These are phyloP conservation scores for Dynastes grantii DNA, from an alignment of 2,888 invertebrate genomes.

Conservation along the genomic window DNA sequence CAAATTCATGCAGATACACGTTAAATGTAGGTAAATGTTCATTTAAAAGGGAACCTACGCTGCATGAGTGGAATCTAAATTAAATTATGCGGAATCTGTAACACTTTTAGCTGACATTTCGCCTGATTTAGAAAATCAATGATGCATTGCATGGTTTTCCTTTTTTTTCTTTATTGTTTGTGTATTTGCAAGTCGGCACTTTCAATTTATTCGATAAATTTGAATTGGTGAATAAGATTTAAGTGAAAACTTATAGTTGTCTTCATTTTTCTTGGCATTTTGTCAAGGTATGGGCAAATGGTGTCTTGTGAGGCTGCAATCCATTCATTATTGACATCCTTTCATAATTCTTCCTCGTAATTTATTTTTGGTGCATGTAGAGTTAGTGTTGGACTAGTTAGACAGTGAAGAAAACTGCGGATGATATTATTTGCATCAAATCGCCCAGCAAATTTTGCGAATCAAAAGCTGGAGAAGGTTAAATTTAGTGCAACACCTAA, in stretches of 20 bases:
- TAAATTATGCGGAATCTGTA: conserved; percentile 14
- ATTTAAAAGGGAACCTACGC: background rate
- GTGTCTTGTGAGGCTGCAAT: no score
- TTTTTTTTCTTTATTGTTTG: background rate
- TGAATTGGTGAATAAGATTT: background rate
- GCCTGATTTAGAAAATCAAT: conserved; percentile 2
- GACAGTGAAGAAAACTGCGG: no score
- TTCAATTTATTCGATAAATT: background rate
- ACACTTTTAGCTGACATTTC: conserved; percentile 9
- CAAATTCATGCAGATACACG: background rate
- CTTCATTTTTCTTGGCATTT: no score
- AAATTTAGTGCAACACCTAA: background rate
- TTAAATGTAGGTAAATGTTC: background rate
- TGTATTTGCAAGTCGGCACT: background rate
- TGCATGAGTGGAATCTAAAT: background rate
- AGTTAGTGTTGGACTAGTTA: no score
- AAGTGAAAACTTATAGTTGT: no score
- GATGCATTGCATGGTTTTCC: background rate
- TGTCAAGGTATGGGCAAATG: no score
- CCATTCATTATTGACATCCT: no score
- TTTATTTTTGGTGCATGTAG: no score
- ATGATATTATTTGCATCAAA: no score
- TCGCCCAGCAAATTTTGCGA: no score
- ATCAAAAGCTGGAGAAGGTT: no score
- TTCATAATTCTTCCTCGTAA: no score